Evolutionary conservation across 23 tunicate genomes (phyloP), one percentile per base, ranked within the genome.

Genomic region (Ciona savignyi): DNA sequence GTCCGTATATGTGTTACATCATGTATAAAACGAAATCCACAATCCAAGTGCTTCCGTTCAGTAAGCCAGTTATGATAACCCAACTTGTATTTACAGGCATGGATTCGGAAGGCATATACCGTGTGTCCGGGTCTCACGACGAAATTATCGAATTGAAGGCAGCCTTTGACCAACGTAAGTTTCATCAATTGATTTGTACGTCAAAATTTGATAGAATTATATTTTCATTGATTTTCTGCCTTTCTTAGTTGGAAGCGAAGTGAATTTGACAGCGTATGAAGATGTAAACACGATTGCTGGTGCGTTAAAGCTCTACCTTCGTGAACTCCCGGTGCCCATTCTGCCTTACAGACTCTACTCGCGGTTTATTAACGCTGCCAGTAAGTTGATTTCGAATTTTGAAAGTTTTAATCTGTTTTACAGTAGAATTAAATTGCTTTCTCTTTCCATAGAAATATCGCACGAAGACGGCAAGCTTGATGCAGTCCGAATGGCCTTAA

Each of bases 241-340:
- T 60, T 68, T 48, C 56, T 67, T 30, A 90, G 98, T 74, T 72
- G 93, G 82, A 20, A 33, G 31, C 25, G 89, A 82, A 27, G 85
- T 74, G 21, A 73, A 86, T 29, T 22, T 93, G 11, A 29, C 79
- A 23, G 27, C 35, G 1, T 70, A 73, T 30, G 80, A 77, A 6
- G 98, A 93, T 51, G 85, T 82, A n/a, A 85, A 93, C 74, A 85
- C 85, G 15, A 34, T 93, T 6, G 94, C 94, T 21, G 93, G 93
- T 1, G 84, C 71, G 20, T 51, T 93, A 34, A 93, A 93, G 56
- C 49, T 81, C 27, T 93, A 93, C 64, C 76, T 93, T 23, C 84
- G 98, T 3, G 93, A 93, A 35, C 70, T 93, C 0, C 98, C 98
- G 1, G 85, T 78, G 15, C 93, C 98, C 2, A 67, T 93, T 0